These are phyloP conservation scores for Hyphantria cunea DNA, from an alignment of 1,140 invertebrate genomes.

Conservation along the genomic window DNA sequence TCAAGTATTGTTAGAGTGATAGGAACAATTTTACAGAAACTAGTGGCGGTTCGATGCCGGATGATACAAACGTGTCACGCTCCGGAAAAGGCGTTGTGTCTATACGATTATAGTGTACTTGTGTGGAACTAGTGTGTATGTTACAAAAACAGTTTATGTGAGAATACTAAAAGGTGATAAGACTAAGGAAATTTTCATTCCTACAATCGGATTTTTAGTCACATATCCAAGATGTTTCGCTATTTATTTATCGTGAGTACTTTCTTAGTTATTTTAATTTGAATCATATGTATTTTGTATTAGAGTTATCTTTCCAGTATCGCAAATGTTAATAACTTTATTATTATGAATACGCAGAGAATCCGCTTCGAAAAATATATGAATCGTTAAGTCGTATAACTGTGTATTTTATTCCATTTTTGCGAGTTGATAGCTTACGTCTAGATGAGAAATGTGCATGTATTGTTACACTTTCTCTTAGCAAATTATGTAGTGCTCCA, in stretches of 20 bases:
- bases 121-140: conserved; percentile 23
- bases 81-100: conserved; percentile 14
- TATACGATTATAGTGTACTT: conserved; percentile 14
- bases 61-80: conserved; percentile 29
- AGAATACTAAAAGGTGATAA: conserved; percentile 8
- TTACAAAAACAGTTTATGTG: conserved; percentile 19
- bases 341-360: too few species aligned
- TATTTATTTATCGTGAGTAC: conserved; percentile 24
- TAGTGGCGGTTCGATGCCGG: conserved; percentile 13
- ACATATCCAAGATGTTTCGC: conserved; percentile 13
- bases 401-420: too few species aligned
- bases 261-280: conserved; percentile 2
- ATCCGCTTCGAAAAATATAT: too few species aligned
- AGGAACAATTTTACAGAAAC: conserved; percentile 12
- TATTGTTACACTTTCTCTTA: too few species aligned
- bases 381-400: too few species aligned
- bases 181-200: conserved; percentile 30
- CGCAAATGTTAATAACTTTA: neutral
- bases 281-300: neutral
- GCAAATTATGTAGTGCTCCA: too few species aligned
- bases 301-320: neutral
- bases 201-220: conserved; percentile 26
- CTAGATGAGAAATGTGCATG: too few species aligned
- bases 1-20: conserved; percentile 5
- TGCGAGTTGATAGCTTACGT: too few species aligned